Evolutionary conservation across 2,113 vertebrate species (phyloP).

Genomic region (Bombycilla garrulus): DNA sequence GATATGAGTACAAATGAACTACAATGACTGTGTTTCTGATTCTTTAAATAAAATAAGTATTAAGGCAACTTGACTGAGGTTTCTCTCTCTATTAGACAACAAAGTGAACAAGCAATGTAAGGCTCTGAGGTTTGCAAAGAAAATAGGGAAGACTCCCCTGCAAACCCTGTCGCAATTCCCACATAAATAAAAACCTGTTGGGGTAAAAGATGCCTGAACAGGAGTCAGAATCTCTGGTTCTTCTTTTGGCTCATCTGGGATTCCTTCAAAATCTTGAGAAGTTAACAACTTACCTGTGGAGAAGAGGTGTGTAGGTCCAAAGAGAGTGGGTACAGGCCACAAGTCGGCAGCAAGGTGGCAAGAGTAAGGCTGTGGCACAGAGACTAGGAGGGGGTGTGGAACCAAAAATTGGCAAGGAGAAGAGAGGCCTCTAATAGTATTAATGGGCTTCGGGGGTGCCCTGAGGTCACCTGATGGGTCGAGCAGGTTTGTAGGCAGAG

Average conservation of each 20-base stretch:
- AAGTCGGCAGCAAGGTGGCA: background rate
- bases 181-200: background rate
- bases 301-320: background rate
- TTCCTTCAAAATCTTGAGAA: background rate
- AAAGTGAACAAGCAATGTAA: background rate
- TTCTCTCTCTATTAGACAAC: background rate
- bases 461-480: background rate
- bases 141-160: background rate
- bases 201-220: background rate
- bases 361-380: background rate
- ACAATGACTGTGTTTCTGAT: constrained; percentile 77
- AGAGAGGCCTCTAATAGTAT: background rate
- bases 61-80: constrained; percentile 42
- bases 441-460: background rate
- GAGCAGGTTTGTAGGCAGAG: background rate
- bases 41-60: constrained; percentile 79
- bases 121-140: background rate
- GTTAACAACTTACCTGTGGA: background rate
- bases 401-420: background rate
- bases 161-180: background rate
- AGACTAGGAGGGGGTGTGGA: background rate
- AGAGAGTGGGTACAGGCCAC: background rate
- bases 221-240: background rate
- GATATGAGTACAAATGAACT: constrained; percentile 69
- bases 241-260: background rate